Percentiles rank a stretch among this genome's conserved stretches.
These are phyloP conservation scores for Suricata suricatta DNA, from an alignment of 2,113 vertebrate genomes.

Conservation along the genomic window DNA sequence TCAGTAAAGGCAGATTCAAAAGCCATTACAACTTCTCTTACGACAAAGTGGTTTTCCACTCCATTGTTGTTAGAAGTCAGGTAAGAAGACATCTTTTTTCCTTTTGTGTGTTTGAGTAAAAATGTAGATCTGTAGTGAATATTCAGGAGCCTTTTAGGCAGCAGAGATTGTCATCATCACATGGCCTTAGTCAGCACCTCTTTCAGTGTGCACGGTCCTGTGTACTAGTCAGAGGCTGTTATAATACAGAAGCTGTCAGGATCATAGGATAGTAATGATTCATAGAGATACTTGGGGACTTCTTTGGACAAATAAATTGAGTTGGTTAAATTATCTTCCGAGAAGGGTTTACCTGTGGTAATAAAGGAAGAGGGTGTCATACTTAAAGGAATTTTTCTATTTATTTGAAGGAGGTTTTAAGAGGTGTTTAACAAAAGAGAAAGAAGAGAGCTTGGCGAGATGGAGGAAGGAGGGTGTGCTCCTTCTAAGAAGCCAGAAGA, in stretches of 20 bases:
- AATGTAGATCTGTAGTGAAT: neutral
- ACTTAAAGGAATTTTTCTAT: slow-evolving; percentile 26
- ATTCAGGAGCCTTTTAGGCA: neutral
- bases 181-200: neutral
- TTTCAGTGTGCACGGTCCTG: neutral
- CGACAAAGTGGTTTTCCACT: slow-evolving; percentile 95
- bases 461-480: neutral
- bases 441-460: neutral
- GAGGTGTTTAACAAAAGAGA: neutral
- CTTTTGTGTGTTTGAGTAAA: neutral
- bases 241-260: neutral
- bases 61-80: slow-evolving; percentile 96
- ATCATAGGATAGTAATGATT: neutral
- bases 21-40: slow-evolving; percentile 95
- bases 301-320: neutral
- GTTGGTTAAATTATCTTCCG: neutral
- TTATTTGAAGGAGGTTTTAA: neutral
- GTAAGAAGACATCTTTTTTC: slow-evolving; percentile 78
- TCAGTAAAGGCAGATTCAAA: slow-evolving; percentile 92
- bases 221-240: neutral
- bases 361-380: neutral
- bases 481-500: neutral
- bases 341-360: neutral
- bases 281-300: neutral
- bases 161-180: neutral